A percentile compares a stretch with the other conserved stretches of the same genome.
phyloP scores from a whole-genome alignment of 2,888 invertebrate genomes.

The Agrotis segetum region DNA sequence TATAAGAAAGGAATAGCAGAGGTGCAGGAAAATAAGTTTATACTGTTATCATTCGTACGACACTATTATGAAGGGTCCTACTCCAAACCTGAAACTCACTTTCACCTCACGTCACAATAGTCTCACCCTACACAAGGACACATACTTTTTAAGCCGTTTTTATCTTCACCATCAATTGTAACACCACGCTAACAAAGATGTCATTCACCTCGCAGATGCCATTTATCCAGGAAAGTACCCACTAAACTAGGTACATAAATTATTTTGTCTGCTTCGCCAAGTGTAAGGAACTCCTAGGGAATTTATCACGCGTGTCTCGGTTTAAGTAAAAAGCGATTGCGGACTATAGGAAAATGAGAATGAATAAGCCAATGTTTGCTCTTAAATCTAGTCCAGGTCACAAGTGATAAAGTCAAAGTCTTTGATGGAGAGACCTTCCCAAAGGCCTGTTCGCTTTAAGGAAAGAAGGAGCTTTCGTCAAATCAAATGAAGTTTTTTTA shows the following conservation, averaged over 20 bases:
- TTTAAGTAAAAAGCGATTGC: conserved; percentile 63
- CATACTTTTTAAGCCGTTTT: conserved; percentile 66
- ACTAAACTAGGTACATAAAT: conserved; percentile 90
- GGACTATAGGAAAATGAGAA: conserved; percentile 17
- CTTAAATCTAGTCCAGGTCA: no score
- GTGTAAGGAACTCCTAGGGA: conserved; percentile 88
- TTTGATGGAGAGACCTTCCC: no score
- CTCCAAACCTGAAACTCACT: neutral
- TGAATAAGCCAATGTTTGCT: no score
- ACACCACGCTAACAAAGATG: conserved; percentile 82
- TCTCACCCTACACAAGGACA: neutral
- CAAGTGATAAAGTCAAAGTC: no score
- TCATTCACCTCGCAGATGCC: conserved; percentile 86
- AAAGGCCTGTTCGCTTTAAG: no score
- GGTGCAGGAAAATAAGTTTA: no score
- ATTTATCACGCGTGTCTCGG: conserved; percentile 84
- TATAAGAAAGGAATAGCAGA: no score
- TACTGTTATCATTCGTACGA: no score
- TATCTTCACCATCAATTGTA: conserved; percentile 63
- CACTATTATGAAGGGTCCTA: neutral
- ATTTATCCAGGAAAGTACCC: conserved; percentile 87
- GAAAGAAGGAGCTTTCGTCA: no score
- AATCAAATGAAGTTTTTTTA: no score
- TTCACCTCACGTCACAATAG: neutral
- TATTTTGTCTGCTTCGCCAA: conserved; percentile 89